These are phyloP conservation scores for Actias luna DNA, from an alignment of 2,888 invertebrate genomes.

Conservation along the genomic window DNA sequence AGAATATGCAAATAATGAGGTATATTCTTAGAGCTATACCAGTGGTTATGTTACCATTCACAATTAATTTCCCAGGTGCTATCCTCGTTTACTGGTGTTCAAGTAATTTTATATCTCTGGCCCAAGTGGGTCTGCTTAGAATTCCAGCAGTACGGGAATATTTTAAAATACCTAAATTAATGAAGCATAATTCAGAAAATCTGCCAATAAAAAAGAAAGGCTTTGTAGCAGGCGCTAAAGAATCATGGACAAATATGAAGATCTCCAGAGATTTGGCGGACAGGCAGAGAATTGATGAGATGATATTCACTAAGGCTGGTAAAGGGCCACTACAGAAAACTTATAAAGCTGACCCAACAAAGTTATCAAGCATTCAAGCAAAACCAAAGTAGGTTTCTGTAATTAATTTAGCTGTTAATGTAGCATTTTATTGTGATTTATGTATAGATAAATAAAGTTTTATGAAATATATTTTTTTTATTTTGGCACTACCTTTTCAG, in stretches of 20 bases:
- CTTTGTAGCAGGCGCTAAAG: constrained; percentile 89
- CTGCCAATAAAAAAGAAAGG: constrained; percentile 88
- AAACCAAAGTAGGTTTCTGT: constrained; percentile 72
- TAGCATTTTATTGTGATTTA: constrained; percentile 16
- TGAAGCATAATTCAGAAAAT: constrained; percentile 79
- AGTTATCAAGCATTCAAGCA: constrained; percentile 76
- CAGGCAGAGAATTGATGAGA: constrained; percentile 87
- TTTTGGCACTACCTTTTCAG: background rate
- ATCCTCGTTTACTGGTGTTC: constrained; percentile 95
- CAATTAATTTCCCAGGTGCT: constrained; percentile 93
- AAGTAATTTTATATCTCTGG: constrained; percentile 91
- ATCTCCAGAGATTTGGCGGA: constrained; percentile 89
- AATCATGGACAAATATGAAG: constrained; percentile 92
- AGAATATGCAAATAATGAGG: constrained; percentile 87
- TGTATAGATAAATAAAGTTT: constrained; percentile 18
- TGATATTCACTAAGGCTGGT: constrained; percentile 91
- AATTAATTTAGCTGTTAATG: constrained; percentile 16
- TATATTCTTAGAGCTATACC: constrained; percentile 90
- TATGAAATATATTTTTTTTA: background rate
- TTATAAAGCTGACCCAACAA: constrained; percentile 91
- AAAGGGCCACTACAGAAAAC: constrained; percentile 94
- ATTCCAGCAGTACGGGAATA: constrained; percentile 87
- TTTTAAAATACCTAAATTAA: constrained; percentile 87
- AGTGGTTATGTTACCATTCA: constrained; percentile 90
- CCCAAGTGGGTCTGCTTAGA: constrained; percentile 89